Evolutionary conservation across 2,113 vertebrate species (phyloP), one percentile per base, ranked within the genome.

Genomic region (Neotragus pygmaeus): DNA sequence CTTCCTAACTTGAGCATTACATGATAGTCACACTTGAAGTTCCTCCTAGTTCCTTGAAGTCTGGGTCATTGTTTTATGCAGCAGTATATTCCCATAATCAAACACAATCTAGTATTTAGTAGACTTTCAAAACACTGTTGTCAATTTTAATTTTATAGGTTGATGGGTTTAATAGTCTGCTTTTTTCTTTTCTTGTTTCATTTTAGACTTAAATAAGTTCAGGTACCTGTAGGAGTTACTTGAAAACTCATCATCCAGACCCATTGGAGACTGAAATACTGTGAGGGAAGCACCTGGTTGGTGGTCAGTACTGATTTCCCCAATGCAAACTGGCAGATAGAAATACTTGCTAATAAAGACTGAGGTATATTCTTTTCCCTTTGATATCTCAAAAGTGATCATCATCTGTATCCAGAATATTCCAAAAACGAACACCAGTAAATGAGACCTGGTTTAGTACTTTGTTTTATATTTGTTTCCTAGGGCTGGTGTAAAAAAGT

Each of bases 271-370:
- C 57, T 70, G 88, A 87, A 96, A 96, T 96, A 98, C 95, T 97
- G 95, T 91, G 90, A 94, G 96, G 81, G 94, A 98, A 98, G 75
- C 98, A 98, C 98, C 98, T 98, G 98, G 97, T 96, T 97, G 98
- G 95, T 95, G 98, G 97, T 98, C 98, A 97, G 95, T 85, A 97
- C 84, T 95, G 82, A 98, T 98, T 98, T 98, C 94, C 82, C 84
- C 96, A 87, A 62, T 53, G 36, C 47, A 98, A 98, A 97, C 66
- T 94, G 95, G 95, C 96, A 98, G 62, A 96, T 96, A 98, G 85
- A 80, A 96, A 92, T 91, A 97, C 30, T 81, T 88, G 92, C 70
- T 98, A 98, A 97, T 70, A 94, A 90, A 98, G 8, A 86, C 94
- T 85, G 97, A 70, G 7, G n/a, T 87, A 77, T 70, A 55, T 36